Percentiles rank a stretch among this genome's conserved stretches.
Conservation (phyloP, 2,888 invertebrate species). For the Cataglyphis altisquamis region DNA sequence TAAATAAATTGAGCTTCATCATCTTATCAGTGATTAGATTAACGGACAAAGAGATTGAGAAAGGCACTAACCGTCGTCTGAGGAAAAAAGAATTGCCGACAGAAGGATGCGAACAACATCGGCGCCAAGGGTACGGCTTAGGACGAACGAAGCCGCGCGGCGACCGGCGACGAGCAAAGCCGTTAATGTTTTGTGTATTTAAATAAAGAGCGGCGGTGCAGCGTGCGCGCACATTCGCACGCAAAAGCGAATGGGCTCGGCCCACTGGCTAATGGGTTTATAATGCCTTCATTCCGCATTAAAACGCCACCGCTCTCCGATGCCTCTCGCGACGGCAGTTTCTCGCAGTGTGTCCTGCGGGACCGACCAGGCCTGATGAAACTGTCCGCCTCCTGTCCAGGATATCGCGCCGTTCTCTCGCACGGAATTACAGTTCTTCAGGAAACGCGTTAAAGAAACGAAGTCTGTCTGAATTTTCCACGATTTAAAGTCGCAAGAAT, state of each 20-base stretch:
- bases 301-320: slow-evolving; percentile 76
- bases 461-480: background rate
- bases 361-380: background rate
- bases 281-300: slow-evolving; percentile 85
- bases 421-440: slow-evolving; percentile 6
- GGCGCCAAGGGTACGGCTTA: background rate
- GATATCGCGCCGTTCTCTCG: slow-evolving; percentile 31
- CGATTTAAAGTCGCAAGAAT: background rate
- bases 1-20: background rate
- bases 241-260: slow-evolving; percentile 70
- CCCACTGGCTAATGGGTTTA: slow-evolving; percentile 83
- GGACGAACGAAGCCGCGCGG: background rate
- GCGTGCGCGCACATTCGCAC: slow-evolving; percentile 79
- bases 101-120: slow-evolving; percentile 26
- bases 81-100: background rate
- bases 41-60: background rate
- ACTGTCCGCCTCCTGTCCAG: background rate
- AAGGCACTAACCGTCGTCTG: background rate
- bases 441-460: background rate
- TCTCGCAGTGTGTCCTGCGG: slow-evolving; percentile 17
- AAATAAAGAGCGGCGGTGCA: slow-evolving; percentile 81
- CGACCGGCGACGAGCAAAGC: slow-evolving; percentile 65
- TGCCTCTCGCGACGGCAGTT: slow-evolving; percentile 15
- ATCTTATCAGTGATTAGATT: background rate
- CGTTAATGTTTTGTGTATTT: slow-evolving; percentile 85